These are phyloP conservation scores for Trichogramma pretiosum DNA, from an alignment of 1,140 invertebrate species.

Conservation along the genomic window DNA sequence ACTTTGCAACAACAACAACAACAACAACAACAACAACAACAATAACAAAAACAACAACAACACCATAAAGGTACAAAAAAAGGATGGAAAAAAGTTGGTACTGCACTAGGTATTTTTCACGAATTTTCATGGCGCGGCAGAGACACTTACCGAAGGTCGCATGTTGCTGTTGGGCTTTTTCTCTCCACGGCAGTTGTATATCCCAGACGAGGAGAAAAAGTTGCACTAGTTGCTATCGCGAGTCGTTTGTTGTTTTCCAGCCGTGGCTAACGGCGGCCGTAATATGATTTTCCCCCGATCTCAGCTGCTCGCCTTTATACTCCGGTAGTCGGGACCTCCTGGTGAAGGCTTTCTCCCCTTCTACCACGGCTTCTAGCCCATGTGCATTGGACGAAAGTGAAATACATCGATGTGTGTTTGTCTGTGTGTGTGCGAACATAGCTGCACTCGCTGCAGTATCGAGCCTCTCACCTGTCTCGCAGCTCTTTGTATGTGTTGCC, in stretches of 20 bases:
- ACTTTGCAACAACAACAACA: too few species aligned
- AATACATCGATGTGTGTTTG: too few species aligned
- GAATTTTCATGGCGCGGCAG: neutral
- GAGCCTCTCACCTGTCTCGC: conserved; percentile 2
- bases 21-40: neutral
- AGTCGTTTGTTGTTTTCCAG: too few species aligned
- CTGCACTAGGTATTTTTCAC: neutral
- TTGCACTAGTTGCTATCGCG: conserved; percentile 39
- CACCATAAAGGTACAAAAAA: neutral
- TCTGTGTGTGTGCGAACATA: too few species aligned
- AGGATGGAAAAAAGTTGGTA: neutral
- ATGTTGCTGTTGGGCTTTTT: too few species aligned
- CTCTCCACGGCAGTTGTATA: conserved; percentile 20
- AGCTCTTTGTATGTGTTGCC: too few species aligned
- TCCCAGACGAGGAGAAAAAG: too few species aligned
- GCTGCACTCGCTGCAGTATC: too few species aligned
- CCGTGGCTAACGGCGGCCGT: too few species aligned
- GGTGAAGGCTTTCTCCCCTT: conserved; percentile 32
- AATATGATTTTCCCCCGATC: conserved; percentile 38
- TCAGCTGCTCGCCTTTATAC: conserved; percentile 35
- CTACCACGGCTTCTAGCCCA: conserved; percentile 13
- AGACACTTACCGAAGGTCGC: conserved; percentile 36
- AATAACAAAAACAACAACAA: neutral
- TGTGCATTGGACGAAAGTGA: conserved; percentile 31
- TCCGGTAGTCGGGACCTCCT: conserved; percentile 22